Evolutionary conservation across 2,888 invertebrate genomes (phyloP), one percentile per base, ranked within the genome.

Genomic region (Coelinius sp.): DNA sequence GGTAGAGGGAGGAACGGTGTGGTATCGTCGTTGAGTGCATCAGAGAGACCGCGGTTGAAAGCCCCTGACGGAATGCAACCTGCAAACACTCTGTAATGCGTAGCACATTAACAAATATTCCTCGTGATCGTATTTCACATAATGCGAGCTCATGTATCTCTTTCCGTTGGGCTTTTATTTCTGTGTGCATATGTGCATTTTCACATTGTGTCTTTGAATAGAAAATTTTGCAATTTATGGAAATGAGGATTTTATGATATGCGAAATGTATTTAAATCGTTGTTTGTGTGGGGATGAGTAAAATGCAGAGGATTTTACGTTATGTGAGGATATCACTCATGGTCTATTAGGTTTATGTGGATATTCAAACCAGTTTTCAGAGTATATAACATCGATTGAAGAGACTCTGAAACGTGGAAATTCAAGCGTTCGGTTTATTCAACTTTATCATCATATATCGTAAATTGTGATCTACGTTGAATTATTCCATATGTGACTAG

Each of bases 1-100:
- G 64, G 70, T 71, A 59, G 64, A 71, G 38, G 49, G 68, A 35
- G 10, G n/a, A 8, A 63, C 68, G 12, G 31, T 53, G 76, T 73
- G 78, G 75, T 73, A 25, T 53, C 25, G 25, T 3, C 0, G 27
- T 10, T 53, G 53, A 53, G 53, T 53, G 53, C 24, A 49, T 17
- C 4, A n/a, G n/a, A n/a, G n/a, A 25, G 53, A 14, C 17, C 35
- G n/a, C n/a, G 2, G 81, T 78, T 70, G 74, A 80, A 81, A 80
- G 80, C 77, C 46, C 73, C 73, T 73, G 68, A 71, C 68, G 79
- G 78, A 79, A 81, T 79, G 79, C 78, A 73, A 73, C 75, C 72
- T 59, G 77, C 79, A 79, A 80, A 80, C 78, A 78, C 66, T 77
- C 64, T 62, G 31, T 22, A 41, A 72, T 63, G 41, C 41, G 25